phyloP scores from a whole-genome alignment of 2,888 invertebrate species.

The Xestobium rufovillosum region DNA sequence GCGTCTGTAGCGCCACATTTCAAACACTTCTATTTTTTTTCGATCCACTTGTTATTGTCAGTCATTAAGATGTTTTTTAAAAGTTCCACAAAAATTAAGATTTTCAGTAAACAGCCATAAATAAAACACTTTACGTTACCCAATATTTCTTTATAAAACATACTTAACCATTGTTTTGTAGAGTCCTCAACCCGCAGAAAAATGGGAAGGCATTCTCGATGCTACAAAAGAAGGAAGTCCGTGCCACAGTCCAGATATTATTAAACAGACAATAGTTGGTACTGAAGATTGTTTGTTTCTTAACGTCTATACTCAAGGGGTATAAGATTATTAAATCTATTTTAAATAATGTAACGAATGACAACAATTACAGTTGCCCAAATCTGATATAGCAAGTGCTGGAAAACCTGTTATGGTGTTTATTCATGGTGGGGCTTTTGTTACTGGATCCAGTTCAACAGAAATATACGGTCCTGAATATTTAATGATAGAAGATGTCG shows the following conservation, averaged over 20 bases:
- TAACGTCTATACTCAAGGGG: constrained; percentile 30
- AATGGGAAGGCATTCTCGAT: constrained; percentile 22
- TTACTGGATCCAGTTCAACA: constrained; percentile 40
- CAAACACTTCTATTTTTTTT: too few species aligned
- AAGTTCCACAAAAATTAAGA: too few species aligned
- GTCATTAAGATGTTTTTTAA: too few species aligned
- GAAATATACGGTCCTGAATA: constrained; percentile 41
- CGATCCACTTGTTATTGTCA: too few species aligned
- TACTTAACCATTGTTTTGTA: too few species aligned
- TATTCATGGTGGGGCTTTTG: constrained; percentile 47
- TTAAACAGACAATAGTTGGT: constrained; percentile 23
- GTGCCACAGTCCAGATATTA: constrained; percentile 25
- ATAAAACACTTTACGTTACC: too few species aligned
- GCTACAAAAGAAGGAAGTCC: constrained; percentile 26
- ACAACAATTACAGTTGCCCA: too few species aligned
- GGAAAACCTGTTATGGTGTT: constrained; percentile 42
- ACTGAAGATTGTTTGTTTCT: constrained; percentile 34
- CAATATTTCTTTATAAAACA: too few species aligned
- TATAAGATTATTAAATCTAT: constrained; percentile 12
- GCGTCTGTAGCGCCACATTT: too few species aligned
- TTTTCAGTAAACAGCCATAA: too few species aligned
- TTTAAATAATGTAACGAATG: background rate
- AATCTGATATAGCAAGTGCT: background rate
- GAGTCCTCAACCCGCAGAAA: constrained; percentile 21
- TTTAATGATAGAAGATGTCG: constrained; percentile 44